Base-by-base conservation (phyloP, 1,140 invertebrate species). In the Sitodiplosis mosellana region DNA sequence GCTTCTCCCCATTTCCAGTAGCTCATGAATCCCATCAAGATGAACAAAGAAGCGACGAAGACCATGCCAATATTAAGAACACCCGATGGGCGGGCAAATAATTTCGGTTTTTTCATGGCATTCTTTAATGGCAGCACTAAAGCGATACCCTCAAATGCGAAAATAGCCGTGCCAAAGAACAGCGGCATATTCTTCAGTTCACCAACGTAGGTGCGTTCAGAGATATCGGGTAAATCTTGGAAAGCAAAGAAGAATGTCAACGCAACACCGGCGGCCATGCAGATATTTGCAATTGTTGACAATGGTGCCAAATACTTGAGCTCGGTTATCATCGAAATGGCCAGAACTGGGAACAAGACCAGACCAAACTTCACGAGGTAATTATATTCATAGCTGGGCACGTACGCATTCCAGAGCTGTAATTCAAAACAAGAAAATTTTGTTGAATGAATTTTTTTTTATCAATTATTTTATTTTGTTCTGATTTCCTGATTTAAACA, bases 31-130 rank as follows among this genome's bases (percentile, higher is more conserved):
- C 83, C 85, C 46, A 84, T 60, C 18, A 60, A 57, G 0, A 83
- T 74, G 55, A 89, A 90, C 36, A 90, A 70, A 10, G 60, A 47
- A 1, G 76, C 77, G 1, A 91, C 84, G 1, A 81, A 68, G 1
- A 77, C 61, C 87, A 92, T 92, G 36, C 84, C 81, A 2, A 81
- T 73, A 59, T 91, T 92, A 7, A 93, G 62, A 1, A 93, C 86
- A 1, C 89, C 88, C 4, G 80, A 59, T 2, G 73, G 67, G 49
- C 75, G 82, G 46, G 75, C 76, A 63, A 93, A 92, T 49, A 76
- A 73, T 49, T 70, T 66, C 0, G 86, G 83, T n/a, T 74, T 74
- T 53, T 73, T 77, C 88, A 94, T 92, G 59, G 87, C 81, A 57
- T 89, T 90, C 64, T 92, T 85, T 54, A 94, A 59, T 1, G 89